phyloP scores from a whole-genome alignment of 2,113 vertebrate species.

The Gopherus evgoodei region DNA sequence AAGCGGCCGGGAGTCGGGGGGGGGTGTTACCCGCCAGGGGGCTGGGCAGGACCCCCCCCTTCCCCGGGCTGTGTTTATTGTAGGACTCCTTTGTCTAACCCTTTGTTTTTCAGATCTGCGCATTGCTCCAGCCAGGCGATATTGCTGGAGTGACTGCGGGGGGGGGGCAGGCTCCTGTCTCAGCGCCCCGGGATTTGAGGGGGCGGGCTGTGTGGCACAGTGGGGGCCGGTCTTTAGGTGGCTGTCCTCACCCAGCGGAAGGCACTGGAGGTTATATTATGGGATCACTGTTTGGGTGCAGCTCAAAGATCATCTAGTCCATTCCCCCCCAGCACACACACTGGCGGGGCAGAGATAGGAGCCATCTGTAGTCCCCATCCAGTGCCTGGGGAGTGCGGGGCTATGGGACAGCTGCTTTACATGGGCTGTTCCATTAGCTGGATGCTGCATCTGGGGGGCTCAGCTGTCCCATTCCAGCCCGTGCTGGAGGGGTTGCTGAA shows the following conservation, averaged over 20 bases:
- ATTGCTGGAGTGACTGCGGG: too few species aligned
- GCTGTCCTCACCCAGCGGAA: too few species aligned
- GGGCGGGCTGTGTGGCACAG: constrained; percentile 13
- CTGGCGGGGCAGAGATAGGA: not conserved
- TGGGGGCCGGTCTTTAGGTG: not conserved
- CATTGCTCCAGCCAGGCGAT: too few species aligned
- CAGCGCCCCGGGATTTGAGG: constrained; percentile 4
- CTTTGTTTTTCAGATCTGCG: too few species aligned
- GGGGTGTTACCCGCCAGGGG: constrained; percentile 26
- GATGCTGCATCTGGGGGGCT: not conserved
- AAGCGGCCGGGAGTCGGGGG: not conserved
- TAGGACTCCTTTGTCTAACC: too few species aligned
- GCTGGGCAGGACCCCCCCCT: not conserved
- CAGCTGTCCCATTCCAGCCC: not conserved
- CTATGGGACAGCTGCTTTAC: not conserved
- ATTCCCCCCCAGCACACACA: not conserved
- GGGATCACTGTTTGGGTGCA: not conserved
- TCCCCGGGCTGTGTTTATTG: not conserved
- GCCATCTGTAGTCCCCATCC: not conserved
- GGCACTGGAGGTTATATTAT: not conserved
- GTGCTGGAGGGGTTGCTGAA: not conserved
- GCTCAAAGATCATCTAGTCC: not conserved
- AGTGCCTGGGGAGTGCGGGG: too few species aligned
- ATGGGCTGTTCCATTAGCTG: not conserved
- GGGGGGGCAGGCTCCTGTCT: too few species aligned